Base-by-base conservation (phyloP, 2,888 invertebrate genomes). In the Acholoe squamosa region DNA sequence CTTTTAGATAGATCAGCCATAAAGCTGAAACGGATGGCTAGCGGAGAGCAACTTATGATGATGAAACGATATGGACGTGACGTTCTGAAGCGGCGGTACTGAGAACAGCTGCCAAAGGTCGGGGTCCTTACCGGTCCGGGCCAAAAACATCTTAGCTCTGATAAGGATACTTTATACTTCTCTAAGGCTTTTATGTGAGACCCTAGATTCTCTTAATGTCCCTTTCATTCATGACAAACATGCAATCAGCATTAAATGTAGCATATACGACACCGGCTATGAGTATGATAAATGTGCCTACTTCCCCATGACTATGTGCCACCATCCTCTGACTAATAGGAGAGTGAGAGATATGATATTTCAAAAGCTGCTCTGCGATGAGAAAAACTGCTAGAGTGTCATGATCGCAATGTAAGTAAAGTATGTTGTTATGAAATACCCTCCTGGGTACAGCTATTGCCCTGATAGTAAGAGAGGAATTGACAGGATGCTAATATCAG, bases 11-110 rank as follows among this genome's bases (percentile, higher is more conserved):
- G 1, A 71, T 71, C 31, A 25, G 71, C 71, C 28, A 28, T 71
- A 71, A 71, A 71, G 28, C 28, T 28, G 28, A 71, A n/a, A 31
- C 71, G 31, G 71, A 31, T 28, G 71, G 71, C 71, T 71, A 31
- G 25, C 61, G 28, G 28, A 31, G 71, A 71, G 3, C 71, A 28
- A 31, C 25, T 25, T 71, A 71, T 71, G 71, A 71, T 71, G 71
- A 71, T 71, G 71, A 71, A 71, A 31, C 71, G 71, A 71, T 71
- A 16, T 28, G 71, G 28, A 31, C 5, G 71, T 71, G 28, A 71
- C 71, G 25, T 71, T 28, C 5, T 3, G 61, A 43, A 43, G 43
- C 10, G 43, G 43, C 19, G 61, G 61, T 61, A 61, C 3, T 19
- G 1, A 61, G n/a, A 3, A 43, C 43, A 43, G 61, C 19, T 22